A percentile compares a stretch with the other conserved stretches of the same genome.
Evolutionary conservation across 2,888 invertebrate species (phyloP).

Genomic region (Synergus gifuensis): DNA sequence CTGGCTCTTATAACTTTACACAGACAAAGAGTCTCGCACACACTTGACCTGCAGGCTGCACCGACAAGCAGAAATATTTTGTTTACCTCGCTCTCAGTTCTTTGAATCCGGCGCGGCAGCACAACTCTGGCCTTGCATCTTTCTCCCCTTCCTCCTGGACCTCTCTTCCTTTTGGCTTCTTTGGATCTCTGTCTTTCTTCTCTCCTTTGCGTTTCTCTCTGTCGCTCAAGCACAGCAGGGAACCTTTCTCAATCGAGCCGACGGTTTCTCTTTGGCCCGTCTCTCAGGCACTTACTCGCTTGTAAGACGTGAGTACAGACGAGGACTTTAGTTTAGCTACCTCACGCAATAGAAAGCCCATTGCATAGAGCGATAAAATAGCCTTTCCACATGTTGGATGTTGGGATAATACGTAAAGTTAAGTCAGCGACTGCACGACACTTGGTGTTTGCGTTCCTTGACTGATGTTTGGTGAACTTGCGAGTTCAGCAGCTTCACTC

Average conservation of each 20-base stretch:
- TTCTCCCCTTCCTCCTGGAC: slow-evolving; percentile 44
- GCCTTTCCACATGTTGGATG: background rate
- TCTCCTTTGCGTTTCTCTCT: slow-evolving; percentile 25
- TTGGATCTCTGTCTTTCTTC: slow-evolving; percentile 45
- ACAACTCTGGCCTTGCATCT: slow-evolving; percentile 54
- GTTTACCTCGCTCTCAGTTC: slow-evolving; percentile 75
- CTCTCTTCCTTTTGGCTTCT: slow-evolving; percentile 41
- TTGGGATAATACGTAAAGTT: background rate
- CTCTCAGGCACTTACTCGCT: slow-evolving; percentile 41
- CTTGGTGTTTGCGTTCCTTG: background rate
- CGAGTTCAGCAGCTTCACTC: background rate
- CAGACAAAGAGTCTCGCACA: slow-evolving; percentile 49
- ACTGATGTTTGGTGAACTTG: too few relatives aligned
- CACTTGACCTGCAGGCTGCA: slow-evolving; percentile 47
- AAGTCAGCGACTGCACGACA: slow-evolving; percentile 16
- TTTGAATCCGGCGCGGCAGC: slow-evolving; percentile 72
- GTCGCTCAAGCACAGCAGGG: slow-evolving; percentile 46
- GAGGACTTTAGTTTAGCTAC: slow-evolving; percentile 27
- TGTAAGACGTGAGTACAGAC: slow-evolving; percentile 38
- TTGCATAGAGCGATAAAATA: background rate
- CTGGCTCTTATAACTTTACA: slow-evolving; percentile 44
- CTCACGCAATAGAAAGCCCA: slow-evolving; percentile 30
- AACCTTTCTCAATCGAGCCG: slow-evolving; percentile 55
- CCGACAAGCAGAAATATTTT: slow-evolving; percentile 73
- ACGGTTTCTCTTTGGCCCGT: slow-evolving; percentile 49